phyloP scores from a whole-genome alignment of 1,140 invertebrate species.

The Procambarus clarkii region DNA sequence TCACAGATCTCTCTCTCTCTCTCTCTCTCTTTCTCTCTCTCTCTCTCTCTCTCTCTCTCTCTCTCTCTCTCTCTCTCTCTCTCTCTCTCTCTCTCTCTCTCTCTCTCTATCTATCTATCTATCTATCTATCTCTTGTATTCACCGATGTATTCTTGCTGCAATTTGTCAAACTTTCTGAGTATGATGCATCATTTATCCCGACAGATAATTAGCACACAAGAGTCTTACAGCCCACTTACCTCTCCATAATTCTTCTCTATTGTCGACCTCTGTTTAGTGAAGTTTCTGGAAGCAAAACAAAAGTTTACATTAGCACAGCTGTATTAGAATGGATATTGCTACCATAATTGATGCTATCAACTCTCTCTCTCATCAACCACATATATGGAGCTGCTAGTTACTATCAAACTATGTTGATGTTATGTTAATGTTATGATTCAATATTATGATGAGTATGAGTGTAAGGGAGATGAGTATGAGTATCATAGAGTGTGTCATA shows the following conservation, averaged over 20 bases:
- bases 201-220: too few relatives aligned
- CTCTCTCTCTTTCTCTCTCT: background rate
- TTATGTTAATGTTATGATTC: too few relatives aligned
- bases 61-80: background rate
- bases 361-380: too few relatives aligned
- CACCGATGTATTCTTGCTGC: background rate
- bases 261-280: conserved; percentile 91
- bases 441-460: too few relatives aligned
- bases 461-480: too few relatives aligned
- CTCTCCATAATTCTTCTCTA: conserved; percentile 97
- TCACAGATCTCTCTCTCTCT: background rate
- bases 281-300: conserved; percentile 83
- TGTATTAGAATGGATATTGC: too few relatives aligned
- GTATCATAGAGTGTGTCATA: too few relatives aligned
- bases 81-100: background rate
- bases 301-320: too few relatives aligned
- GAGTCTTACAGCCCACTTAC: conserved; percentile 83
- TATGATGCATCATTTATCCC: background rate
- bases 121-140: background rate
- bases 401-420: too few relatives aligned
- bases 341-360: too few relatives aligned
- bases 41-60: background rate
- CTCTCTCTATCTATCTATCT: background rate
- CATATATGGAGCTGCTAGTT: too few relatives aligned
- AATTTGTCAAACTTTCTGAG: background rate